Evolutionary conservation across 2,113 vertebrate species (phyloP), one percentile per base, ranked within the genome.

Genomic region (Prunella fulvescens): DNA sequence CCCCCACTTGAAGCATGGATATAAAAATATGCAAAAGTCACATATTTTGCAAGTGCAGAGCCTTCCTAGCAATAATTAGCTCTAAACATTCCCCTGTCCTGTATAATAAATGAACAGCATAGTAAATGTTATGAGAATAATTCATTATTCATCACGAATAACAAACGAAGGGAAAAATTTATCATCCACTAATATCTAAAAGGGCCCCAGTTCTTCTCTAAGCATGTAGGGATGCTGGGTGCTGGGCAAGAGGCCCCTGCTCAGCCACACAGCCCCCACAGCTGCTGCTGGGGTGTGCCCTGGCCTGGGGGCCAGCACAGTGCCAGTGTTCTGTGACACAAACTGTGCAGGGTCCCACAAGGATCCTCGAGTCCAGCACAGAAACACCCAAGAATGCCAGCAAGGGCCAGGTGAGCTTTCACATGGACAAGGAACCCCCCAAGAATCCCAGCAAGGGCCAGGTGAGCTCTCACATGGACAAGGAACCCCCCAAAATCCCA

Each of bases 71-170:
- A 96, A 92, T 97, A 98, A 97, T 97, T 98, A 98, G 91, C 93
- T 95, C 94, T 96, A 97, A 97, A 97, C 93, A 97, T 93, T 45
- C 88, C 93, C 83, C 88, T 95, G 93, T 95, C 92, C 93, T 96
- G 84, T 96, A 95, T 97, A 97, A 97, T 98, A 97, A 98, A 97
- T 95, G 97, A 97, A 95, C 78, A 95, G 97, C 96, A 92, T 53
- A 94, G 96, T 96, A 97, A 97, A 96, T 95, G 93, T 96, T 91
- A 93, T 62, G 96, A 97, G 93, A 96, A 91, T 96, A 94, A 98
- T 97, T 98, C 97, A 98, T 98, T 97, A 98, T 98, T 98, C 95
- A 97, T 97, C 95, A 96, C 5, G 37, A 97, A 95, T 97, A 97
- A 96, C 93, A 95, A 97, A 93, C 90, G 92, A 97, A 97, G 96